A percentile compares a stretch with the other conserved stretches of the same genome.
phyloP scores from a whole-genome alignment of 1,140 invertebrate genomes.

The Ooceraea biroi region DNA sequence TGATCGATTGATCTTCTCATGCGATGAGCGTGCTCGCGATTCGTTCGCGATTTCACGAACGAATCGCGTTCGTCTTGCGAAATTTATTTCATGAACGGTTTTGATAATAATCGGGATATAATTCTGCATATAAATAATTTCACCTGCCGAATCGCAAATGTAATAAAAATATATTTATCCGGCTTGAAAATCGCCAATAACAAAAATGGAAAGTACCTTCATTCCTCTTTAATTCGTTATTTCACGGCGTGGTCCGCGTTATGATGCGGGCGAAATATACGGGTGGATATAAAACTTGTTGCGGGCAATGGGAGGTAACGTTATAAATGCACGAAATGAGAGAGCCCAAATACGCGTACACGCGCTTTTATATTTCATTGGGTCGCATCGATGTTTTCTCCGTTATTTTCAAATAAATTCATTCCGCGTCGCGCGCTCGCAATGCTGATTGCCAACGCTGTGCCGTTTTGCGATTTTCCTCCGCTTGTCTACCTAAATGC shows the following conservation, averaged over 20 bases:
- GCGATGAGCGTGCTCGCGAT: not conserved
- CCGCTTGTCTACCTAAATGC: not conserved
- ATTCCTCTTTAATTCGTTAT: conserved; percentile 7
- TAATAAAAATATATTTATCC: not conserved
- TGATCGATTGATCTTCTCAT: not conserved
- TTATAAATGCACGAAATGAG: conserved; percentile 38
- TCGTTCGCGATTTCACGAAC: too few relatives aligned
- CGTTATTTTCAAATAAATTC: conserved; percentile 44
- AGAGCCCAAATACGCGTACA: not conserved
- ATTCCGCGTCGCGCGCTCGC: not conserved
- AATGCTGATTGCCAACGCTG: conserved; percentile 12
- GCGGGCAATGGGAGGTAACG: not conserved
- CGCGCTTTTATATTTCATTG: conserved; percentile 22
- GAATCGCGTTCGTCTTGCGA: not conserved
- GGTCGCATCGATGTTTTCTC: not conserved
- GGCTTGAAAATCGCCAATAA: conserved; percentile 10
- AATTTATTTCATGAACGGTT: not conserved
- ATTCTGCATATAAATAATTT: not conserved
- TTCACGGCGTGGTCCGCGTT: not conserved
- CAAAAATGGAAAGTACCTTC: not conserved
- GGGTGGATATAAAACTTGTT: conserved; percentile 24
- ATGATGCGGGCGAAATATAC: not conserved
- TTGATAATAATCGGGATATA: not conserved
- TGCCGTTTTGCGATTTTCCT: not conserved
- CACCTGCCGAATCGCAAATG: not conserved